These are phyloP conservation scores for Paguma larvata DNA, from an alignment of 2,797 vertebrate species.

Conservation along the genomic window DNA sequence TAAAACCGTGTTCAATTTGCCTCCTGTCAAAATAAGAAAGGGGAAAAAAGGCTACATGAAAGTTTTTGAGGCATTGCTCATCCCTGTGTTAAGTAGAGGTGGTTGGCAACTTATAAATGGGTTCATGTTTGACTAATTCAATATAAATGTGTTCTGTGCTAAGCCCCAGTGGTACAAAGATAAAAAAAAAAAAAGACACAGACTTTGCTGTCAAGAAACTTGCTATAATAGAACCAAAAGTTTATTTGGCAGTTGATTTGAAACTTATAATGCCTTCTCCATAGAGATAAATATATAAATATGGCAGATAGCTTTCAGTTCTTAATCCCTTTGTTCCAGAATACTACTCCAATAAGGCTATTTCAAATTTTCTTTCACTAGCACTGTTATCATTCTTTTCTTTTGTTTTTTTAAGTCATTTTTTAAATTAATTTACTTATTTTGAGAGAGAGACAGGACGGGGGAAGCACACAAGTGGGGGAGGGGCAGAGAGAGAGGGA, in stretches of 20 bases:
- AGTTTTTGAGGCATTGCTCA: slow-evolving; percentile 1
- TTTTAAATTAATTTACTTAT: too few relatives aligned
- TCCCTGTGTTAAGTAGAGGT: not conserved
- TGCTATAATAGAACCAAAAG: not conserved
- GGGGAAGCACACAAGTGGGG: too few relatives aligned
- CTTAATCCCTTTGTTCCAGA: not conserved
- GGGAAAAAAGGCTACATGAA: not conserved
- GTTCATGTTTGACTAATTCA: not conserved
- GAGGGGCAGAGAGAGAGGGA: too few relatives aligned
- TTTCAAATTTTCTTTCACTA: slow-evolving; percentile 24
- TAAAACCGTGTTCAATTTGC: slow-evolving; percentile 27
- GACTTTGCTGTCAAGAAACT: not conserved
- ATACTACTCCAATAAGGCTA: not conserved
- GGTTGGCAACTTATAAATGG: not conserved
- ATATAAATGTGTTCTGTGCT: not conserved
- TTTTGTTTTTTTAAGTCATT: not conserved
- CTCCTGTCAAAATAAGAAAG: slow-evolving; percentile 30
- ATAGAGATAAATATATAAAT: not conserved
- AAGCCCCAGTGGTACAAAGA: not conserved
- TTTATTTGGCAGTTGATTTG: not conserved
- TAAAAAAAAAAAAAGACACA: not conserved
- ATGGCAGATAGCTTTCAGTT: not conserved
- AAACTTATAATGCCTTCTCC: not conserved
- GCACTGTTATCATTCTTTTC: not conserved
- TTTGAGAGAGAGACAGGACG: too few relatives aligned